A percentile compares a stretch with the other conserved stretches of the same genome.
These are phyloP conservation scores for Ariolimax columbianus DNA, from an alignment of 2,888 invertebrate species.

Conservation along the genomic window DNA sequence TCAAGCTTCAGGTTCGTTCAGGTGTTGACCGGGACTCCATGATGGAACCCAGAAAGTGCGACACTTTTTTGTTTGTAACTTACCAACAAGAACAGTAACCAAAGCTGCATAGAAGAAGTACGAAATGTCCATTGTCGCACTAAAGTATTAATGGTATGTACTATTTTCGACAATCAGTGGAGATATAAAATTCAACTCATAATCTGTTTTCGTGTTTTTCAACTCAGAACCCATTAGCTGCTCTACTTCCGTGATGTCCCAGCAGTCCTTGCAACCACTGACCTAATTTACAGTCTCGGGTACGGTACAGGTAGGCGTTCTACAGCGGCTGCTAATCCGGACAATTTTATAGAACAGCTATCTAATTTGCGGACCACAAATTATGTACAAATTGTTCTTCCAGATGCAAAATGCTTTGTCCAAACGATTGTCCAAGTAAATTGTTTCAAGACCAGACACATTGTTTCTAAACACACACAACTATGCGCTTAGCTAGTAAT, in stretches of 20 bases:
- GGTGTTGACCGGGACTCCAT: background rate
- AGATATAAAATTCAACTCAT: background rate
- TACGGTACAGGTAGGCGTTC: background rate
- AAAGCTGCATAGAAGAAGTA: background rate
- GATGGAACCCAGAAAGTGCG: background rate
- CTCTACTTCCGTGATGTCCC: slow-evolving; percentile 1
- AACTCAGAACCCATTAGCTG: background rate
- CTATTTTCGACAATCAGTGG: background rate
- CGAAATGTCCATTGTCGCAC: background rate
- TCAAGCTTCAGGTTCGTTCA: background rate
- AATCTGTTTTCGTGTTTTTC: background rate
- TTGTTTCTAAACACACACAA: no score
- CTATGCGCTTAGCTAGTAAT: no score
- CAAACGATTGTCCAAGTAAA: no score
- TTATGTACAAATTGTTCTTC: no score
- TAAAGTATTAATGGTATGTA: background rate
- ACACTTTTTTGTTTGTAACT: background rate
- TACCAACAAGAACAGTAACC: background rate
- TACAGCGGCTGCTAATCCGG: no score
- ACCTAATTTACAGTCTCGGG: background rate
- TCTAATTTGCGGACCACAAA: no score
- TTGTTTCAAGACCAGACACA: no score
- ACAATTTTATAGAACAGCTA: no score
- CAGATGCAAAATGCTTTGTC: no score
- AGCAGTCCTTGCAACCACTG: background rate